Conservation (phyloP, 2,888 invertebrate genomes). For the Pimpla rufipes region DNA sequence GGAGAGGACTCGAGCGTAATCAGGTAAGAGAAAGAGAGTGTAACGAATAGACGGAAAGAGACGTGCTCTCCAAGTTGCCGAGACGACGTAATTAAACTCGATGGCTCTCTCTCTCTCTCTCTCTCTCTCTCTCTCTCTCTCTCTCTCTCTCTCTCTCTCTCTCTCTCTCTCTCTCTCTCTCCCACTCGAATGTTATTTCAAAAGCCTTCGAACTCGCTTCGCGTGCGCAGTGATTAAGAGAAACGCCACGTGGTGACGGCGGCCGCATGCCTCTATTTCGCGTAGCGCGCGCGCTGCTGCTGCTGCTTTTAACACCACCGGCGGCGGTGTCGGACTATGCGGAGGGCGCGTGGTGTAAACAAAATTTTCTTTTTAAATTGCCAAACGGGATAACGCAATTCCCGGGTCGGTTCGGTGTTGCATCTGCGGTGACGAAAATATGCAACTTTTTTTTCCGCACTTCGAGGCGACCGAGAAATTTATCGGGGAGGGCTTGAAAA, state of each 20-base stretch:
- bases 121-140: slow-evolving; percentile 12
- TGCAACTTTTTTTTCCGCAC: background rate
- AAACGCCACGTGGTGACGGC: slow-evolving; percentile 34
- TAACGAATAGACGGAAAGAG: slow-evolving; percentile 49
- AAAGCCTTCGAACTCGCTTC: slow-evolving; percentile 67
- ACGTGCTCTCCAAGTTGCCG: slow-evolving; percentile 61
- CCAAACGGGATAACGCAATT: background rate
- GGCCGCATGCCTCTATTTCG: slow-evolving; percentile 43
- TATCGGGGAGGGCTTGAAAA: too few relatives aligned
- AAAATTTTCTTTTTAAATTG: too few relatives aligned
- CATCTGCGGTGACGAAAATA: background rate
- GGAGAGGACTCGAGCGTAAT: slow-evolving; percentile 29
- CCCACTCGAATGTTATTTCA: slow-evolving; percentile 65
- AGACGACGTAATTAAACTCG: slow-evolving; percentile 67
- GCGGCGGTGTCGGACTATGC: too few relatives aligned
- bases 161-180: background rate
- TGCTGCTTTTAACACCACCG: background rate
- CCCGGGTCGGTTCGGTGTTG: background rate
- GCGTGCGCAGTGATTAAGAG: slow-evolving; percentile 64
- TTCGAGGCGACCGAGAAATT: too few relatives aligned
- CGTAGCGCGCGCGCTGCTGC: background rate
- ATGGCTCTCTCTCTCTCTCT: slow-evolving; percentile 31
- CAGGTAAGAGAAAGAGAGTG: slow-evolving; percentile 31
- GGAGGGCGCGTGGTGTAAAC: background rate
- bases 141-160: slow-evolving; percentile 8